phyloP scores from a whole-genome alignment of 2,113 vertebrate genomes.

The Myotis brandtii region DNA sequence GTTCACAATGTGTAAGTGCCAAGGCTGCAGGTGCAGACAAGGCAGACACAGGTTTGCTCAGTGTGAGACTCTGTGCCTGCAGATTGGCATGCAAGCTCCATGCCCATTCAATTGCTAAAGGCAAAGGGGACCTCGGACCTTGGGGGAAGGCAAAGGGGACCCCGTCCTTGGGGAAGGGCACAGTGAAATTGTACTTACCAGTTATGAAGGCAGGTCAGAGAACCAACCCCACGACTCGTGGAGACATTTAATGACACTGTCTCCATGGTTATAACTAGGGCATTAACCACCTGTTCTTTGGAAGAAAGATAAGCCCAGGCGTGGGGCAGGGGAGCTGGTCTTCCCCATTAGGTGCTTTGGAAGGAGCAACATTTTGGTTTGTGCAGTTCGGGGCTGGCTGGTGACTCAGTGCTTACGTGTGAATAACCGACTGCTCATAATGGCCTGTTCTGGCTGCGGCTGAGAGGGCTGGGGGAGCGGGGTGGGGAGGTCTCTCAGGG shows the following conservation, averaged over 20 bases:
- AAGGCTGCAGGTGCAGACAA: background rate
- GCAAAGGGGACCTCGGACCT: background rate
- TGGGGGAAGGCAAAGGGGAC: too few species aligned
- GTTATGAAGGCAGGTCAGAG: background rate
- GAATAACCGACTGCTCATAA: background rate
- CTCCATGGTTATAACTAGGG: background rate
- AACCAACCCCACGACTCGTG: background rate
- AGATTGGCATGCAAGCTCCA: background rate
- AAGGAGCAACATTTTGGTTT: background rate
- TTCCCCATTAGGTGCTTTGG: background rate
- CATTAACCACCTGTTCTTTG: background rate
- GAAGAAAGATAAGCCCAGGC: background rate
- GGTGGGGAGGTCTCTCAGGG: background rate
- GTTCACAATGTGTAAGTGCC: too few species aligned
- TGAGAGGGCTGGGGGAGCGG: background rate
- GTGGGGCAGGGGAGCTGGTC: accelerated
- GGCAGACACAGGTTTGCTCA: background rate
- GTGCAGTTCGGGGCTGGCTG: background rate
- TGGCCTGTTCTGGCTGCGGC: background rate
- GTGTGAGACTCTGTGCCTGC: background rate
- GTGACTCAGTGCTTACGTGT: background rate
- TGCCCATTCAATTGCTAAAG: background rate
- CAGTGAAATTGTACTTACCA: background rate
- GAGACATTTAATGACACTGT: background rate
- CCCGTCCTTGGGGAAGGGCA: background rate